Conservation (phyloP, 2,888 invertebrate genomes). For the Liodrosophila aerea region DNA sequence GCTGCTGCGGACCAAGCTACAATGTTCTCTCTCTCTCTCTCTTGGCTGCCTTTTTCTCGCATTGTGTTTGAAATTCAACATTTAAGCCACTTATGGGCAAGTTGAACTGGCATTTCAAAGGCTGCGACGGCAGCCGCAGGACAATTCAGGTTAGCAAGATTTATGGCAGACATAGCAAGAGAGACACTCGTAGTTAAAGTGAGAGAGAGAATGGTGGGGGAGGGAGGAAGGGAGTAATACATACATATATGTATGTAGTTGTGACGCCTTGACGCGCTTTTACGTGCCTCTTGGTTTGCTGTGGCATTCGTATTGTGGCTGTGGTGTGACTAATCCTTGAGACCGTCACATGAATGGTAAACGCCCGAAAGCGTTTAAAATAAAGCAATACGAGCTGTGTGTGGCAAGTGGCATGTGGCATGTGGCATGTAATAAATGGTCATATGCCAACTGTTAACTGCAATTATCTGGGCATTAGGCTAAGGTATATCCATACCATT, state of each 20-base stretch:
- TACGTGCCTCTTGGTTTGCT: conserved; percentile 48
- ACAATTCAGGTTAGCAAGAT: conserved; percentile 74
- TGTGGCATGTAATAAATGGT: conserved; percentile 67
- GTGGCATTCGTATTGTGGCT: conserved; percentile 48
- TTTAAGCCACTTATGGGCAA: conserved; percentile 78
- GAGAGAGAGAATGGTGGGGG: no score
- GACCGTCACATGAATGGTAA: conserved; percentile 41
- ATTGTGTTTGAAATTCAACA: conserved; percentile 78
- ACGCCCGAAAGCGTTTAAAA: conserved; percentile 65
- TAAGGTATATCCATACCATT: conserved; percentile 13
- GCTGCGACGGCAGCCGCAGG: conserved; percentile 63
- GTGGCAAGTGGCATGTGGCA: conserved; percentile 38
- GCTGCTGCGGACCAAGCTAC: conserved; percentile 21
- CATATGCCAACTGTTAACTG: conserved; percentile 59
- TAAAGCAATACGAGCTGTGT: conserved; percentile 49
- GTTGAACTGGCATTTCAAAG: conserved; percentile 77
- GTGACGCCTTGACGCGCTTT: conserved; percentile 60
- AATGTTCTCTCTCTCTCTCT: conserved; percentile 38
- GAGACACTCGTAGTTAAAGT: neutral
- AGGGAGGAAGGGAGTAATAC: no score
- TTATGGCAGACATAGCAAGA: conserved; percentile 43
- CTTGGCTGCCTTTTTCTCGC: conserved; percentile 35
- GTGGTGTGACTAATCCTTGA: conserved; percentile 54
- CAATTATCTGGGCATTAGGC: conserved; percentile 58
- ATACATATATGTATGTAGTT: conserved; percentile 6